phyloP scores from a whole-genome alignment of 2,888 invertebrate species.

The Brachyptera risi region DNA sequence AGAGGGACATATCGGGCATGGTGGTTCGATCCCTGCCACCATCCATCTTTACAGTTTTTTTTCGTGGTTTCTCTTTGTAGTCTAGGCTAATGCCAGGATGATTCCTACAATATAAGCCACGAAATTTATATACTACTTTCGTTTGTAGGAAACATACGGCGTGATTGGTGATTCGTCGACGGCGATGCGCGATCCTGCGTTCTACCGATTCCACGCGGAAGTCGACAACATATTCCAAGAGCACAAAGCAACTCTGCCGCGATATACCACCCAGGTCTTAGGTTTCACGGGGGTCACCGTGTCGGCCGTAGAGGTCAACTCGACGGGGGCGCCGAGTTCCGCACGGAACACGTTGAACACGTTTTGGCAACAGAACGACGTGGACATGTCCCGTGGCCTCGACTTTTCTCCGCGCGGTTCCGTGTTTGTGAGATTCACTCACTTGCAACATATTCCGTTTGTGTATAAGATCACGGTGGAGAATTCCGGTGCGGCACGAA shows the following conservation, averaged over 20 bases:
- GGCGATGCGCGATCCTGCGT: constrained; percentile 44
- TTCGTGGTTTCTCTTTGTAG: no score
- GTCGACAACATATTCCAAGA: constrained; percentile 41
- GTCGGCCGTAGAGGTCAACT: constrained; percentile 21
- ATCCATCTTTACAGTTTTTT: no score
- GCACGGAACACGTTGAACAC: constrained; percentile 34
- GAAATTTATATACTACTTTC: no score
- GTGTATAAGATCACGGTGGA: constrained; percentile 37
- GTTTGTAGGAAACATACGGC: constrained; percentile 40
- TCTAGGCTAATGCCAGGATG: no score
- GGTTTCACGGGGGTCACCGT: constrained; percentile 24
- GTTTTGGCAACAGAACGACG: constrained; percentile 38
- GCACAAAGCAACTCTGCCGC: constrained; percentile 40
- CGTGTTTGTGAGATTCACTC: constrained; percentile 31
- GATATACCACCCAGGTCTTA: constrained; percentile 36
- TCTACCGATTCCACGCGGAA: constrained; percentile 43
- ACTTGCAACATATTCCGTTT: constrained; percentile 38
- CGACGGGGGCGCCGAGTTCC: constrained; percentile 13
- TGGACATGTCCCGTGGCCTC: constrained; percentile 41
- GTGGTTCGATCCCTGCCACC: no score
- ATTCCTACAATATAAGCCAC: no score
- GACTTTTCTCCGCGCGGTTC: constrained; percentile 36
- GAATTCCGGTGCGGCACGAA: constrained; percentile 26
- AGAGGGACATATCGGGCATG: no score
- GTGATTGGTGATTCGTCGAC: constrained; percentile 43